phyloP scores from a whole-genome alignment of 2,113 vertebrate species.

The Okapia johnstoni region DNA sequence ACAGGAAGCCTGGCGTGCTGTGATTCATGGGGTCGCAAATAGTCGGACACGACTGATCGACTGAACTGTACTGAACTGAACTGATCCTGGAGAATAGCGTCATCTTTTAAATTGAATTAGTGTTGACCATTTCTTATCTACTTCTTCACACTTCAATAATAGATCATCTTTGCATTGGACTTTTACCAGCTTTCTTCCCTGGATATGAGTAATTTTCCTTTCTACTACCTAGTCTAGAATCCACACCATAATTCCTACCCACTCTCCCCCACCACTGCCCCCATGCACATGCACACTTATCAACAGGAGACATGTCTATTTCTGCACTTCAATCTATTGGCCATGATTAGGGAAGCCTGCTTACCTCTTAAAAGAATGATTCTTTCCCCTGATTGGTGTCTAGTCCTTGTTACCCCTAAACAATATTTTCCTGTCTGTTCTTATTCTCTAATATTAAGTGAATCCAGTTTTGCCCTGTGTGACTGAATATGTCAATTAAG shows the following conservation, averaged over 20 bases:
- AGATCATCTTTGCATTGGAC: neutral
- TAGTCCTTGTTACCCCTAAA: neutral
- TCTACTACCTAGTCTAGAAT: neutral
- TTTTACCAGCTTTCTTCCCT: neutral
- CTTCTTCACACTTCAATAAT: neutral
- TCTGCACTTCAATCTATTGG: neutral
- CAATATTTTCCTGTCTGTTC: neutral
- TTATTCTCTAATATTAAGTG: neutral
- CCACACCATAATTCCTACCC: neutral
- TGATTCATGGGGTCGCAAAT: too few relatives aligned
- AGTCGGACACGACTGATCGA: too few relatives aligned
- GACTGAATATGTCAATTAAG: neutral
- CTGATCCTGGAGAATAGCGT: neutral
- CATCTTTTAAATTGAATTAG: neutral
- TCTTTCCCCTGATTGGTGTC: neutral
- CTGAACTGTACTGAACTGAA: too few relatives aligned
- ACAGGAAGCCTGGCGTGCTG: too few relatives aligned
- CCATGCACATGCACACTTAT: accelerated
- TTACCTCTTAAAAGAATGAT: neutral
- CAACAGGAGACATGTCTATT: neutral
- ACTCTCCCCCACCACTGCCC: accelerated
- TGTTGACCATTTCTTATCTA: neutral
- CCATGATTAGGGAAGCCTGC: neutral
- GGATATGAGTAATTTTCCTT: neutral
- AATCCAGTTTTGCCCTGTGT: neutral